Conservation (phyloP, 2,888 invertebrate genomes). For the Autographa pulchrina region DNA sequence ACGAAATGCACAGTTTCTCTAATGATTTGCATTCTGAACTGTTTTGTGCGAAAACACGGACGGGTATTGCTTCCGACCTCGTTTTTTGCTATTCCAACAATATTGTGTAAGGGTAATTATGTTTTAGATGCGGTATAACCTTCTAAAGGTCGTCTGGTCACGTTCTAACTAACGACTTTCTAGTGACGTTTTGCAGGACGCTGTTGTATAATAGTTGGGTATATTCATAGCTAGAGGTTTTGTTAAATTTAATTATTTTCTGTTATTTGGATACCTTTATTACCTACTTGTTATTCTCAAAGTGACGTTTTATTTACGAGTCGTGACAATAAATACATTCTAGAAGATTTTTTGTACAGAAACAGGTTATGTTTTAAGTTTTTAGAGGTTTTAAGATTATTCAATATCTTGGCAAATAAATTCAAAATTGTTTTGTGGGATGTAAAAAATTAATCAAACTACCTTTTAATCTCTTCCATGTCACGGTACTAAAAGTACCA, state of each 20-base stretch:
- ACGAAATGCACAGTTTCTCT: constrained; percentile 42
- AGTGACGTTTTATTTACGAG: too few species aligned
- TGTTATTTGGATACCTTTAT: too few species aligned
- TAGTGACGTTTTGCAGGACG: not conserved
- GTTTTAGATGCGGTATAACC: constrained; percentile 34
- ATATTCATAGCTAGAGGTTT: not conserved
- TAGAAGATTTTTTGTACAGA: too few species aligned
- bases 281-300: too few species aligned
- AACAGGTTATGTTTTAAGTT: too few species aligned
- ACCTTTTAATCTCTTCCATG: not conserved
- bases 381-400: too few species aligned
- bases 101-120: constrained; percentile 42
- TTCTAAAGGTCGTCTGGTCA: constrained; percentile 14
- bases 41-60: constrained; percentile 48
- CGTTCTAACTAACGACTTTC: constrained; percentile 3
- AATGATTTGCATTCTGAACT: constrained; percentile 49
- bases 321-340: too few species aligned
- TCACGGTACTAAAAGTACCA: constrained; percentile 26
- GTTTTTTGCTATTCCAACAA: constrained; percentile 46
- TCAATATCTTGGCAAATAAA: too few species aligned
- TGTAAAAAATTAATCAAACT: too few species aligned
- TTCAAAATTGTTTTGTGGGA: too few species aligned
- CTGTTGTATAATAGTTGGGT: not conserved
- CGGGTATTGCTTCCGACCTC: constrained; percentile 44
- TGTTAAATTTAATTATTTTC: not conserved